phyloP scores from a whole-genome alignment of 2,113 vertebrate genomes.

The Oxyruncus cristatus region DNA sequence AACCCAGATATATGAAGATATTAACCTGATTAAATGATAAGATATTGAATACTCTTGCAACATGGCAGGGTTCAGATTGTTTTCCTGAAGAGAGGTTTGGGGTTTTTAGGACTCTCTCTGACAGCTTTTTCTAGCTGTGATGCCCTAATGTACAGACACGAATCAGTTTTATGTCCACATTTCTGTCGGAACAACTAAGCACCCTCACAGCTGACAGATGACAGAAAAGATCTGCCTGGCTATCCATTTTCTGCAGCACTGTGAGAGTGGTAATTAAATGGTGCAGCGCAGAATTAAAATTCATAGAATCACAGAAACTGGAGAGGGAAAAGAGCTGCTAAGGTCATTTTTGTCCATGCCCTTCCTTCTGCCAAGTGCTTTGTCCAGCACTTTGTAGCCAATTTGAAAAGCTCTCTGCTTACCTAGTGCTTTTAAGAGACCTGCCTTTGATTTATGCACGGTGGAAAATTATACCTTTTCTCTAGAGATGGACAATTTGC shows the following conservation, averaged over 20 bases:
- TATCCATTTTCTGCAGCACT: slow-evolving; percentile 1
- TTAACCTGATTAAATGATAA: not conserved
- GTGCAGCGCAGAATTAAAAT: slow-evolving; percentile 34
- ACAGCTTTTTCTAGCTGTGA: not conserved
- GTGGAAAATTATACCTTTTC: slow-evolving; percentile 28
- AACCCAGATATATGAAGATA: not conserved
- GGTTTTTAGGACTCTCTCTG: not conserved
- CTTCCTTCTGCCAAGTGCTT: slow-evolving; percentile 28
- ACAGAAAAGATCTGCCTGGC: not conserved
- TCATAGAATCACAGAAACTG: slow-evolving; percentile 17
- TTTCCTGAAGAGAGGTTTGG: not conserved
- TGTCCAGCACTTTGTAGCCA: slow-evolving; percentile 3
- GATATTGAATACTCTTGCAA: not conserved
- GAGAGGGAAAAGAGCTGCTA: not conserved
- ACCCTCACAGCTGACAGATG: not conserved
- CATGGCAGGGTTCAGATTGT: not conserved
- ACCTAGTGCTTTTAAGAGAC: slow-evolving; percentile 35
- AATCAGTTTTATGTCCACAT: not conserved
- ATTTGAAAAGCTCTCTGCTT: slow-evolving; percentile 34
- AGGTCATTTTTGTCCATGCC: slow-evolving; percentile 1
- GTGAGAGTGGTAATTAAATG: slow-evolving; percentile 14
- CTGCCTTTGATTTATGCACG: not conserved
- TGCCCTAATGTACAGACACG: not conserved
- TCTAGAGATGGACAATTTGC: slow-evolving; percentile 38
- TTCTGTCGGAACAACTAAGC: not conserved